Base-by-base conservation (phyloP, 2,888 invertebrate species). In the Apoderus coryli region DNA sequence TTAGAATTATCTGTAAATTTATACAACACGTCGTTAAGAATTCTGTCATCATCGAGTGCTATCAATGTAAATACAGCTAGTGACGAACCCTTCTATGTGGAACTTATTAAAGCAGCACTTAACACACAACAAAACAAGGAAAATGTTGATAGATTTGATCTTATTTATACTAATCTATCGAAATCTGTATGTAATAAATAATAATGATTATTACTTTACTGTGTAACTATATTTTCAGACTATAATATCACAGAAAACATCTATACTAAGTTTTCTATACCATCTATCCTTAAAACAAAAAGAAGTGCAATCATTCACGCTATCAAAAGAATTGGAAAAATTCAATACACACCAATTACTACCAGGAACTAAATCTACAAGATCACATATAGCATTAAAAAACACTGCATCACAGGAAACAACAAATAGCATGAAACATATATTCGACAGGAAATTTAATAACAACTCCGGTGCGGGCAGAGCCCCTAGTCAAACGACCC, bases 61-160 rank as follows among this genome's bases (percentile, higher is more conserved):
- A 25, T 34, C 24, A 33, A 12, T 23, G 23, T 37, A 4, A 39
- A 35, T 29, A 39, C 41, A 11, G 34, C 45, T 10, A 45, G 45
- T 27, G 47, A 51, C 32, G 52, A 53, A 38, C 43, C 44, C 14
- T 45, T 39, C 35, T 39, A 46, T 25, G 45, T 53, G 11, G 43
- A 47, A 27, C 46, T 53, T 37, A 50, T 53, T 5, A 42, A 37
- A 27, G 38, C 46, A 33, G 27, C 45, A 27, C 30, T 51, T 22
- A 38, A 45, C 4, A 29, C 45, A 11, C 39, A 40, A 16, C 41
- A 41, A 22, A 42, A 50, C 5, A 40, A 37, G 22, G 49, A 50
- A 31, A 45, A 49, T 32, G 37, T 46, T 10, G 50, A 55, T 29
- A 44, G 44, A 29, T 56, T 57, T 39, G 53, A 57, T 35, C 34